Evolutionary conservation across 2,888 invertebrate genomes (phyloP).

Genomic region (Zootermopsis nevadensis): DNA sequence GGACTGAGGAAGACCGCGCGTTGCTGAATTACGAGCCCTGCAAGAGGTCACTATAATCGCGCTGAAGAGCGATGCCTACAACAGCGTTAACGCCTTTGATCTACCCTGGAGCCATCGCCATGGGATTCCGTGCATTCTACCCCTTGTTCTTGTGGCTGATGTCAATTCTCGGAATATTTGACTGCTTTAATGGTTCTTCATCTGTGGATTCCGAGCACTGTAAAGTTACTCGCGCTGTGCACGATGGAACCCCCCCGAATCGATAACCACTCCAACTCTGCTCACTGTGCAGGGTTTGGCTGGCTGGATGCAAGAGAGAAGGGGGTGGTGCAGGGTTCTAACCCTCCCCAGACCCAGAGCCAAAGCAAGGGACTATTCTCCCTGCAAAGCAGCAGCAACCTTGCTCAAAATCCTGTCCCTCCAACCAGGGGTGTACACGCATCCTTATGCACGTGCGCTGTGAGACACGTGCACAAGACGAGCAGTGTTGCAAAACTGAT

Average conservation of each 20-base stretch:
- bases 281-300: constrained; percentile 39
- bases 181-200: constrained; percentile 7
- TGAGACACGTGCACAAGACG: too few relatives aligned
- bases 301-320: constrained; percentile 20
- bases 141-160: neutral
- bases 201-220: neutral
- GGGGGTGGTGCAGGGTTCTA: constrained; percentile 26
- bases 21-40: too few relatives aligned
- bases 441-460: neutral
- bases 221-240: neutral
- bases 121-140: neutral
- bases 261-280: constrained; percentile 38
- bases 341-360: constrained; percentile 33
- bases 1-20: too few relatives aligned
- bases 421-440: constrained; percentile 36
- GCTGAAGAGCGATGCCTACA: too few relatives aligned
- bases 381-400: constrained; percentile 37
- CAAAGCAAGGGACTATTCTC: constrained; percentile 25
- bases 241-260: constrained; percentile 36
- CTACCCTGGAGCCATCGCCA: neutral
- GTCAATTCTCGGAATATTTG: neutral
- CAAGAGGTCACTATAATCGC: too few relatives aligned
- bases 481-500: too few relatives aligned
- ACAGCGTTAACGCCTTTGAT: too few relatives aligned
- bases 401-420: constrained; percentile 43